Base-by-base conservation (phyloP, 2,797 vertebrate species). In the Enteromius anoplus region DNA sequence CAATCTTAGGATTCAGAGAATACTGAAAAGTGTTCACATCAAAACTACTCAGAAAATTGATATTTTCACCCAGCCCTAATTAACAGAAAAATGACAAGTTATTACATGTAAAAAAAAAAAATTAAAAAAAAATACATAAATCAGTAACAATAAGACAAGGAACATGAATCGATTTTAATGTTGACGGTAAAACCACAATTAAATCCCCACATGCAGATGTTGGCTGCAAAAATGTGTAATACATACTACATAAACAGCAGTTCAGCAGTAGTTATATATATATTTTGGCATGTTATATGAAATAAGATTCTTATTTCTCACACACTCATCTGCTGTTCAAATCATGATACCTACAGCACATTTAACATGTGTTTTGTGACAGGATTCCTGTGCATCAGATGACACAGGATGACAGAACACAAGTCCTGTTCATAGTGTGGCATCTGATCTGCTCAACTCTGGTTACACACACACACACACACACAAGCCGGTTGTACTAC, bases 321-420 rank as follows among this genome's bases (percentile, higher is more conserved):
- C 68, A 82, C 58, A 68, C 53, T 58, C 84, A 78, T 84, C 84
- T 85, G 84, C 81, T 84, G 81, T 84, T 81, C 73, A 78, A 75
- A 75, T 85, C 82, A 78, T 60, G 80, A 83, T 37, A 34, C 75
- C 55, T 69, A 78, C 14, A 64, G 29, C 8, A 32, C 71, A 83
- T 82, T 81, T 75, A 85, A 79, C 84, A 83, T 84, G 84, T 81
- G 73, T 79, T 84, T 78, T 75, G 73, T 81, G 72, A 75, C 84
- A 83, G 84, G 79, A 85, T 85, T 87, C 78, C 84, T 80, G 8
- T 34, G 80, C 75, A 85, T 85, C 84, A 49, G 66, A 75, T 87
- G 86, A 85, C 86, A 69, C 49, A 49, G 68, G 66, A 71, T 83
- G 81, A 83, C 81, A 78, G 84, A 83, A 77, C 49, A 51, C 7